Percentiles rank a stretch among this genome's conserved stretches.
Conservation (phyloP, 2,797 vertebrate species). For the Spondyliosoma cantharus region DNA sequence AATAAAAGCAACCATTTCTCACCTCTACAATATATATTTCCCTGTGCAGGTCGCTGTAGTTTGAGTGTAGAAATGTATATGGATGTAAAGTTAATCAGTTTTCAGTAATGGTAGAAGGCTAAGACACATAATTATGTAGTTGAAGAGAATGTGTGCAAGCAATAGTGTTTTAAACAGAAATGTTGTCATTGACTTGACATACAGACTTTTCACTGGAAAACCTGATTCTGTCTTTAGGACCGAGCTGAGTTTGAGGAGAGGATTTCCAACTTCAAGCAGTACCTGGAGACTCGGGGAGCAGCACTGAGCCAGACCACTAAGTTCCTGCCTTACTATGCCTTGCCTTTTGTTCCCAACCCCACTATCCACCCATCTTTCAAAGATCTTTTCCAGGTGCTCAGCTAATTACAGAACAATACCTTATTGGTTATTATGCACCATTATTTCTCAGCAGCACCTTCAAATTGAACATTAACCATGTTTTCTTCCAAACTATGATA, state of each 20-base stretch:
- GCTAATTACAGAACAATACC: background rate
- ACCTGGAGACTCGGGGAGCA: constrained; percentile 93
- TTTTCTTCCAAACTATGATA: constrained; percentile 41
- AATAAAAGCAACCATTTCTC: background rate
- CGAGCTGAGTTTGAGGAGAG: constrained; percentile 88
- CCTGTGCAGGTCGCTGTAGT: background rate
- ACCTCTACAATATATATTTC: background rate
- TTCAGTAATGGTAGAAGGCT: background rate
- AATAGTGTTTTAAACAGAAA: background rate
- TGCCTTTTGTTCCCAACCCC: constrained; percentile 95
- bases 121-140: background rate
- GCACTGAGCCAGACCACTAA: constrained; percentile 92
- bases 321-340: constrained; percentile 95
- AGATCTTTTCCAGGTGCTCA: constrained; percentile 91
- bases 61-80: background rate
- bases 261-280: constrained; percentile 89
- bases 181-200: background rate
- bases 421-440: background rate
- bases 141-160: background rate
- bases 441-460: background rate
- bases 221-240: constrained; percentile 80
- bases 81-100: background rate
- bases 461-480: background rate
- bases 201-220: background rate
- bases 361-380: constrained; percentile 92